phyloP scores from a whole-genome alignment of 2,797 vertebrate species.

The Sebastes nivosus region DNA sequence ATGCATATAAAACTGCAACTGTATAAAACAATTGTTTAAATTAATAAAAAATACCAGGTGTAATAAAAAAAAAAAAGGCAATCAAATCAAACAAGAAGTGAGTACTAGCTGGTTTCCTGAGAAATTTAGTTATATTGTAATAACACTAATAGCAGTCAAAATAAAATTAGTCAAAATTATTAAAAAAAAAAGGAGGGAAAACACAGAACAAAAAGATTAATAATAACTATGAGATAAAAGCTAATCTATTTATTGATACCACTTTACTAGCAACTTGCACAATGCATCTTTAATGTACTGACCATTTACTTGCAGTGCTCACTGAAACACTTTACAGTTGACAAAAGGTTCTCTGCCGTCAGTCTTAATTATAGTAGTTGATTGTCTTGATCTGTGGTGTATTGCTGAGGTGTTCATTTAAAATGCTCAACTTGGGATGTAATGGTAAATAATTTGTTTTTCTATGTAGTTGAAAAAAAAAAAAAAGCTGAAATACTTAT shows the following conservation, averaged over 20 bases:
- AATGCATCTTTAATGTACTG: not conserved
- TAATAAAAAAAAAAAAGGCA: slow-evolving; percentile 51
- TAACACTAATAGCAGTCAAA: slow-evolving; percentile 54
- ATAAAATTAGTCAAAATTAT: slow-evolving; percentile 12
- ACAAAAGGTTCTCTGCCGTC: not conserved
- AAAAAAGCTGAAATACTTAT: not conserved
- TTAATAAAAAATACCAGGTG: slow-evolving; percentile 56
- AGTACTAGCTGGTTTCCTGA: slow-evolving; percentile 78
- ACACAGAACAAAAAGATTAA: slow-evolving; percentile 11
- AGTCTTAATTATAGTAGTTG: slow-evolving; percentile 4
- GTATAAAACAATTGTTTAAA: slow-evolving; percentile 61
- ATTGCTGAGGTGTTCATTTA: slow-evolving; percentile 47
- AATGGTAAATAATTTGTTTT: not conserved
- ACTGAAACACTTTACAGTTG: not conserved
- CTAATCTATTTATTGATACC: not conserved
- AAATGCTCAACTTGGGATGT: slow-evolving; percentile 15
- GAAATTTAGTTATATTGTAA: slow-evolving; percentile 62
- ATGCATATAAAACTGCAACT: slow-evolving; percentile 67
- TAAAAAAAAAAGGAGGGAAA: not conserved
- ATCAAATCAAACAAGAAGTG: slow-evolving; percentile 57
- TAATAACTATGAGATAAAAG: not conserved
- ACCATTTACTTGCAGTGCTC: slow-evolving; percentile 13
- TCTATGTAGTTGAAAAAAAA: not conserved
- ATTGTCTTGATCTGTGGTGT: slow-evolving; percentile 61
- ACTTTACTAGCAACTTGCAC: slow-evolving; percentile 10